Evolutionary conservation across 2,797 vertebrate species (phyloP).

Genomic region (Megaceryle alcyon): DNA sequence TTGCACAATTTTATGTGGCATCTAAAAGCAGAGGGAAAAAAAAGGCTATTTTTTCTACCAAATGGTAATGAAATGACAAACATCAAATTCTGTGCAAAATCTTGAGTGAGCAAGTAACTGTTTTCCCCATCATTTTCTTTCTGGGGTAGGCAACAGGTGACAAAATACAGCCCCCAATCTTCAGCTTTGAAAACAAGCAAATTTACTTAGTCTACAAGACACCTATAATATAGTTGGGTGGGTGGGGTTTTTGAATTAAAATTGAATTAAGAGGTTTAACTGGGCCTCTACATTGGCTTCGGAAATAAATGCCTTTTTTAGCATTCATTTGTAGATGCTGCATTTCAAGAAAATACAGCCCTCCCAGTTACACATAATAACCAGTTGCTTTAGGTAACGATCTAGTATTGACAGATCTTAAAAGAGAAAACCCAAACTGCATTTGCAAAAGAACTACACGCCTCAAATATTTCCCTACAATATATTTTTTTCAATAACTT

Average conservation of each 20-base stretch:
- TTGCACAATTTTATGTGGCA: conserved; percentile 58
- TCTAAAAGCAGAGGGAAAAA: conserved; percentile 35
- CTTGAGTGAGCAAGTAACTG: background rate
- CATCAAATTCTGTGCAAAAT: background rate
- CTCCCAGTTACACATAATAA: background rate
- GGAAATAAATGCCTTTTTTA: background rate
- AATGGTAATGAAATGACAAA: background rate
- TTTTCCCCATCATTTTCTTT: background rate
- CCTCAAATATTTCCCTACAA: background rate
- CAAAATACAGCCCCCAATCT: background rate
- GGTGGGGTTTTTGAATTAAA: background rate
- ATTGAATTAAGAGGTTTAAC: background rate
- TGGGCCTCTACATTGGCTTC: background rate
- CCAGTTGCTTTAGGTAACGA: background rate
- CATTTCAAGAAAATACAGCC: background rate
- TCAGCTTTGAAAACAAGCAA: background rate
- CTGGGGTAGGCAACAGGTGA: conserved; percentile 19
- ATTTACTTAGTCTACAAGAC: background rate
- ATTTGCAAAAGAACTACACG: background rate
- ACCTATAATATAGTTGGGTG: background rate
- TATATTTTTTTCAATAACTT: background rate
- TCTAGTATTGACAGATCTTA: background rate
- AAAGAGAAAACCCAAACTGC: background rate
- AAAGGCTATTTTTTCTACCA: conserved; percentile 34
- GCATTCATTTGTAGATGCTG: background rate